Conservation (phyloP, 23 tunicate species). For the Pegea sp. region DNA sequence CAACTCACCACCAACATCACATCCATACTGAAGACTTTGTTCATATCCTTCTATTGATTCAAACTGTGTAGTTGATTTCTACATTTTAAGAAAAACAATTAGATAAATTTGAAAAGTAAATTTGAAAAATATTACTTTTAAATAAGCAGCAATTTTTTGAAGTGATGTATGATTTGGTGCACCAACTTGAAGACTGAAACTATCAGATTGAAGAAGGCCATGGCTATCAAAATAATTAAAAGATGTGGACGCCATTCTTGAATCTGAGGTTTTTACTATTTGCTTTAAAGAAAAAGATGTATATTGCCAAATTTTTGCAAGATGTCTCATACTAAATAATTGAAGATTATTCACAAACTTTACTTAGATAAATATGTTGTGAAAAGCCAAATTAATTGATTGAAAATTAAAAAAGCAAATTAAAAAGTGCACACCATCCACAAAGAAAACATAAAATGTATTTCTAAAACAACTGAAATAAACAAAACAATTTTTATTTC, state of each 20-base stretch:
- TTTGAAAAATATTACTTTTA: constrained; percentile 9
- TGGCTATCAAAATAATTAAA: constrained; percentile 18
- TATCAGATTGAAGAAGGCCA: constrained; percentile 12
- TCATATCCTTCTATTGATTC: constrained; percentile 10
- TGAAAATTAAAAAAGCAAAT: no score
- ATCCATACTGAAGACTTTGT: constrained; percentile 48
- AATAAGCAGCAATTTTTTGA: constrained; percentile 13
- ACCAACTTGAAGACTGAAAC: constrained; percentile 34
- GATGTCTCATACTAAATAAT: no score
- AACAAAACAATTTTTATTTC: no score
- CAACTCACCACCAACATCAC: constrained; percentile 2
- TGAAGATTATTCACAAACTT: no score
- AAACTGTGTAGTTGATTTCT: background rate
- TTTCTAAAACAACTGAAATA: no score
- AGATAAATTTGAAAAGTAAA: background rate
- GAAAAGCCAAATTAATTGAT: no score
- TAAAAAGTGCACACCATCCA: no score
- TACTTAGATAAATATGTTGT: no score
- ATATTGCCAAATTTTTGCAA: no score
- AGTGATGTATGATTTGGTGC: constrained; percentile 39
- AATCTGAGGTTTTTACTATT: no score
- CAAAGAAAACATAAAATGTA: no score
- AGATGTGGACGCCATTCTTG: constrained; percentile 3
- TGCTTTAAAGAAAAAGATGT: no score
- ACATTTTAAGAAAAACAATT: background rate